Evolutionary conservation across 2,113 vertebrate genomes (phyloP).

Genomic region (Noctilio leporinus): DNA sequence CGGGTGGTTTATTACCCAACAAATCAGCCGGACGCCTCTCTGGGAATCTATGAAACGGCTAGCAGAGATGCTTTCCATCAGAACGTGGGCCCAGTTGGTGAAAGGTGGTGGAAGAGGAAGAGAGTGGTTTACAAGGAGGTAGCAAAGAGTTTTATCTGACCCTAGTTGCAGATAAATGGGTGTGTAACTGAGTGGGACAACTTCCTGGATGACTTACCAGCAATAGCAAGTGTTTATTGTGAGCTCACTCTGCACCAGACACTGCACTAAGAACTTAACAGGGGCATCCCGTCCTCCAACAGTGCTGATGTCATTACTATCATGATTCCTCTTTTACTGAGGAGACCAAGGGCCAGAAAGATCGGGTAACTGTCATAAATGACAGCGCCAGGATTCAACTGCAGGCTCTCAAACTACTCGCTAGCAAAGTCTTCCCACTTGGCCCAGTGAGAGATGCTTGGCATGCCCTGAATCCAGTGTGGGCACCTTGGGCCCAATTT

Average conservation of each 20-base stretch:
- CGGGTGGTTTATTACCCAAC: background rate
- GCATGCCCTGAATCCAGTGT: background rate
- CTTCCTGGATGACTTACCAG: background rate
- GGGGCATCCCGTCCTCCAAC: background rate
- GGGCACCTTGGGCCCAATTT: background rate
- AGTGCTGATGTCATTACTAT: background rate
- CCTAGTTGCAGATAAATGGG: background rate
- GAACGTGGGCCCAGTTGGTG: background rate
- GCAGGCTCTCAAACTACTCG: background rate
- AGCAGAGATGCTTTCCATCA: background rate
- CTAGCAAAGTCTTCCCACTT: background rate
- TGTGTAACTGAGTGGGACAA: background rate
- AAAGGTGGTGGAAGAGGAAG: background rate
- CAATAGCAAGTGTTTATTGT: background rate
- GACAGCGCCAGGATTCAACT: background rate
- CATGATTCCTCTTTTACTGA: background rate
- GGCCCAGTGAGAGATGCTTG: background rate
- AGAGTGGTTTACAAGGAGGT: background rate
- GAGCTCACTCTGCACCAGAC: background rate
- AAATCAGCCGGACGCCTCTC: background rate
- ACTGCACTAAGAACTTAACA: background rate
- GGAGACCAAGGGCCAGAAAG: background rate
- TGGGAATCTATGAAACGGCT: background rate
- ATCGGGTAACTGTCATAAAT: background rate
- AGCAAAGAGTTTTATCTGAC: background rate